Conservation (phyloP, 1,140 invertebrate species). For the Caenorhabditis briggsae region DNA sequence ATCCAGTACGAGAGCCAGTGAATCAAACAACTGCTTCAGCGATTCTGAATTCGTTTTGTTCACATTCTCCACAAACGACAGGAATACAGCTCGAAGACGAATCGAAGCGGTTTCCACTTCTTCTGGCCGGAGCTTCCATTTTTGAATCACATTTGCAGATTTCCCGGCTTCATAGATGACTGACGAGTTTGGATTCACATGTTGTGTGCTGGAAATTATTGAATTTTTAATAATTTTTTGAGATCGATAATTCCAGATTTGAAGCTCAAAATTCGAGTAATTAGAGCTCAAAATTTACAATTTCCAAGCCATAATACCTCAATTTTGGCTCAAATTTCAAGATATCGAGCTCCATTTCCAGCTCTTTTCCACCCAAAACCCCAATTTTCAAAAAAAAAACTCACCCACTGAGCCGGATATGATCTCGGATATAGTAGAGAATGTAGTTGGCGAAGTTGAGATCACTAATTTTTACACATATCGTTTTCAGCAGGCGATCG, state of each 20-base stretch:
- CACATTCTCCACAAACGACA: background rate
- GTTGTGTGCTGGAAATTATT: background rate
- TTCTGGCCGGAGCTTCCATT: conserved; percentile 8
- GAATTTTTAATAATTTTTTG: no score
- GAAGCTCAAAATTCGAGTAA: no score
- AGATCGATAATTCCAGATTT: no score
- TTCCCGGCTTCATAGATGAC: background rate
- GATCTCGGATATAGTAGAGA: conserved; percentile 26
- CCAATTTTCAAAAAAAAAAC: background rate
- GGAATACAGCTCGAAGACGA: background rate
- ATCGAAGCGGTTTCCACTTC: background rate
- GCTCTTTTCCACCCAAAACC: no score
- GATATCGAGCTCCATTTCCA: no score
- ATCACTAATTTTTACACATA: conserved; percentile 22
- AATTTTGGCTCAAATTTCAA: no score
- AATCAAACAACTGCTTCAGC: background rate
- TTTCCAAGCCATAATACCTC: no score
- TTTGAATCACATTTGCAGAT: background rate
- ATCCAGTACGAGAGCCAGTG: background rate
- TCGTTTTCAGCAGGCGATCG: conserved; percentile 4
- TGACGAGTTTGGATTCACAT: background rate
- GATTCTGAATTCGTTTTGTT: background rate
- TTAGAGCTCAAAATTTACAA: no score
- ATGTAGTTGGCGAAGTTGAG: conserved; percentile 23
- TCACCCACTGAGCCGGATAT: background rate